phyloP scores from a whole-genome alignment of 2,797 vertebrate species.

The Phyllotis vaccarum region DNA sequence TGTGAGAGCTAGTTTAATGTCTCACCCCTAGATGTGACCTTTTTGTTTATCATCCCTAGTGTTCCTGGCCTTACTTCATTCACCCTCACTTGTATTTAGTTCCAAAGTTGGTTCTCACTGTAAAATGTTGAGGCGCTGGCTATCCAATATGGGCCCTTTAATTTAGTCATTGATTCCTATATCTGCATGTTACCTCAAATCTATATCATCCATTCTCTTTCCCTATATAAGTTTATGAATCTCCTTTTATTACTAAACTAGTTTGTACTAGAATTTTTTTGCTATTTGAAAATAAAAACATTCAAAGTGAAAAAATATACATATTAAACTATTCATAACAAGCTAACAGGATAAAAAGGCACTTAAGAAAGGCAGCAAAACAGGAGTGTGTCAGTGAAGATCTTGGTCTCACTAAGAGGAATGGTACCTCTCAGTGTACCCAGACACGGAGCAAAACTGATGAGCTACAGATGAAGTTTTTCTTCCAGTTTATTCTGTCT shows the following conservation, averaged over 20 bases:
- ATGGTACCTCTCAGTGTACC: not conserved
- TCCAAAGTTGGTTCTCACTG: not conserved
- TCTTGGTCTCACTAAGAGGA: not conserved
- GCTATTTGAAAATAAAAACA: conserved; percentile 35
- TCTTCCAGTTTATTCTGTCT: not conserved
- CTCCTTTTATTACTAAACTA: not conserved
- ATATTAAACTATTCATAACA: not conserved
- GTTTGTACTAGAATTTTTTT: not conserved
- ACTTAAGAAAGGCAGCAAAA: not conserved
- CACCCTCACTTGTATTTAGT: not conserved
- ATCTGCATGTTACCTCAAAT: not conserved
- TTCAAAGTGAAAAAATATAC: not conserved
- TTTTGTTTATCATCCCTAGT: not conserved
- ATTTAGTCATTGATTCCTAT: not conserved
- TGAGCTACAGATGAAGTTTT: conserved; percentile 12
- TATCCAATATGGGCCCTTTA: not conserved
- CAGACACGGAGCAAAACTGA: not conserved
- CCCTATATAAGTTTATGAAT: not conserved
- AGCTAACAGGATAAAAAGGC: not conserved
- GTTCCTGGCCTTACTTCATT: not conserved
- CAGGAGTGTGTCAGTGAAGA: not conserved
- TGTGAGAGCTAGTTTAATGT: not conserved
- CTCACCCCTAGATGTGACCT: not conserved
- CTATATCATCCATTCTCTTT: not conserved
- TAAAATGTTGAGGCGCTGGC: not conserved